Percentiles rank a stretch among this genome's conserved stretches.
These are phyloP conservation scores for Lepidurus apus DNA, from an alignment of 1,140 invertebrate genomes.

Conservation along the genomic window DNA sequence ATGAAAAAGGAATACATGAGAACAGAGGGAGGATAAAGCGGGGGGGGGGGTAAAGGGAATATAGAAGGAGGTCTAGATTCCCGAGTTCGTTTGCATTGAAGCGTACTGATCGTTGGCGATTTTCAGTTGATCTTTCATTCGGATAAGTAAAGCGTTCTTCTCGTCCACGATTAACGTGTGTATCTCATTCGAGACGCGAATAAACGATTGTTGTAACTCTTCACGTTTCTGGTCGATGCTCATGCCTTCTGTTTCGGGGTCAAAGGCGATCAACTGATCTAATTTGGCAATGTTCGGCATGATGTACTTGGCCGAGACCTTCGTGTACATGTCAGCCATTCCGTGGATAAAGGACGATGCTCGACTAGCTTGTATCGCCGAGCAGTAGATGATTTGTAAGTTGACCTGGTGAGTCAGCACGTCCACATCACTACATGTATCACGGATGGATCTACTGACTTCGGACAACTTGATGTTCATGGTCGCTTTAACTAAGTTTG, in stretches of 20 bases:
- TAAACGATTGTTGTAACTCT: neutral
- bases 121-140: too few species aligned
- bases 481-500: neutral
- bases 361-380: neutral
- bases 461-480: too few species aligned
- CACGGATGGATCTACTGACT: too few species aligned
- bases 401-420: neutral
- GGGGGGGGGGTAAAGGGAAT: too few species aligned
- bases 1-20: too few species aligned
- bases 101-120: too few species aligned
- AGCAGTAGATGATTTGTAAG: neutral
- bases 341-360: neutral
- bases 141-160: neutral
- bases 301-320: slow-evolving; percentile 19
- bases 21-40: too few species aligned
- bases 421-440: neutral
- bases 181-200: neutral
- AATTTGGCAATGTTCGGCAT: neutral
- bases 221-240: neutral
- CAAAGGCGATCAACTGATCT: neutral
- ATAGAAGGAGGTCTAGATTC: too few species aligned
- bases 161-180: slow-evolving; percentile 22
- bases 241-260: neutral
- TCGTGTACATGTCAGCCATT: neutral
- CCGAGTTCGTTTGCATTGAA: too few species aligned